Base-by-base conservation (phyloP, 2,797 vertebrate genomes). In the Triplophysa bombifrons region DNA sequence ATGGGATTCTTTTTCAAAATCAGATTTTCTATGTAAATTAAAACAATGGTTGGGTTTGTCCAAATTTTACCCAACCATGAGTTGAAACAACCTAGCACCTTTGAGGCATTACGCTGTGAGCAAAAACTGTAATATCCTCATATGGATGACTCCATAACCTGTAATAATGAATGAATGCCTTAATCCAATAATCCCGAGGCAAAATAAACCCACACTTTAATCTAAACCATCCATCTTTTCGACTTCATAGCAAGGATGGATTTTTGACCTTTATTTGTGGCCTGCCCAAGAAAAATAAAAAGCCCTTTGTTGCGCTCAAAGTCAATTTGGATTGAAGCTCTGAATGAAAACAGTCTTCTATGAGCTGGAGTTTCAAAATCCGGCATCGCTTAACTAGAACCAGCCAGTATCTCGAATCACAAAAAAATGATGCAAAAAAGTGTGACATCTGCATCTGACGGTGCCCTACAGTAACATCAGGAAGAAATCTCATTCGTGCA, bases 401-500 rank as follows among this genome's bases (percentile, higher is more conserved):
- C 22, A 71, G 67, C 9, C 50, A 46, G 53, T 1, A 4, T 1
- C 46, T 13, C 34, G 19, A 68, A 60, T 34, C 2, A 67, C 67
- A 12, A 68, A 74, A 34, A 38, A 8, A 38, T 38, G 1, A 38
- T 7, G 34, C 34, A 38, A 38, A 11, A 41, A 64, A n/a, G 20
- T 30, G 58, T 53, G 12, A 65, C 74, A 77, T 68, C 74, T 82
- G 68, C n/a, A 12, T 19, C 19, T 41, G 17, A 77, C 64, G 30
- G 12, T 78, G 75, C 72, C 80, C 72, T 51, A 20, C 53, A 72
- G 81, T 66, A 74, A 82, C 76, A 64, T 27, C 30, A 58, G 48
- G 63, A 70, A n/a, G 48, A 58, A 27, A 25, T 44, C 53, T 4
- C n/a, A 20, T 1, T 20, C 65, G 56, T 64, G 34, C 34, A 69